Percentiles rank a stretch among this genome's conserved stretches.
Conservation (phyloP, 2,888 invertebrate species). For the Agrochola lota region DNA sequence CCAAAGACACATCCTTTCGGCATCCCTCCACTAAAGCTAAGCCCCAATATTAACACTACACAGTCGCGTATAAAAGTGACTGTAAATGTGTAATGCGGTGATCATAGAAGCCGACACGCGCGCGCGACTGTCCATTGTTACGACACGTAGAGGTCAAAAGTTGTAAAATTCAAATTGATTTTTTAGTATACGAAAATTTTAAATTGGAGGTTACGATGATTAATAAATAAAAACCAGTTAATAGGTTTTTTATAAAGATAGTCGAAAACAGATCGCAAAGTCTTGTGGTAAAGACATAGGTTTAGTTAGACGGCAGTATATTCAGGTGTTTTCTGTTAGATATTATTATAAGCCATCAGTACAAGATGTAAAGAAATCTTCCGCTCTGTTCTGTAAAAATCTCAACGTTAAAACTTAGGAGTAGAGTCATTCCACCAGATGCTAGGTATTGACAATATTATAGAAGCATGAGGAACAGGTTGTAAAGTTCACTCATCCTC, state of each 20-base stretch:
- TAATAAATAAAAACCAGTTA: not conserved
- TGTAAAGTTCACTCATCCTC: no score
- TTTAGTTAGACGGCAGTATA: no score
- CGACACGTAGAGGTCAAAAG: slow-evolving; percentile 58
- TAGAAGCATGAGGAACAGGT: no score
- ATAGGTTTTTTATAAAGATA: not conserved
- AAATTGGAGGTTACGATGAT: not conserved
- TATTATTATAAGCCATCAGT: not conserved
- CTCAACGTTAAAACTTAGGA: not conserved
- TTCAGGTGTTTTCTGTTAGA: not conserved
- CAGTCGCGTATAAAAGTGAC: slow-evolving; percentile 51
- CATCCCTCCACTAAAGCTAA: slow-evolving; percentile 43
- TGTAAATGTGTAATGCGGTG: slow-evolving; percentile 77
- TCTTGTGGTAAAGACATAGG: not conserved
- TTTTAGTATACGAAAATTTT: not conserved
- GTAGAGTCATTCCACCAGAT: not conserved
- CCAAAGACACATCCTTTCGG: slow-evolving; percentile 26
- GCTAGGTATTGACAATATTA: not conserved
- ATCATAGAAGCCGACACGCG: slow-evolving; percentile 79
- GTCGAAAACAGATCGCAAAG: not conserved
- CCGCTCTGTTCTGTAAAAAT: not conserved
- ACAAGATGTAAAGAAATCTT: not conserved
- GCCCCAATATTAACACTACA: slow-evolving; percentile 50
- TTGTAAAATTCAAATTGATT: slow-evolving; percentile 36
- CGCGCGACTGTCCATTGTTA: slow-evolving; percentile 65